These are phyloP conservation scores for Lineus longissimus DNA, from an alignment of 1,140 invertebrate genomes.

Conservation along the genomic window DNA sequence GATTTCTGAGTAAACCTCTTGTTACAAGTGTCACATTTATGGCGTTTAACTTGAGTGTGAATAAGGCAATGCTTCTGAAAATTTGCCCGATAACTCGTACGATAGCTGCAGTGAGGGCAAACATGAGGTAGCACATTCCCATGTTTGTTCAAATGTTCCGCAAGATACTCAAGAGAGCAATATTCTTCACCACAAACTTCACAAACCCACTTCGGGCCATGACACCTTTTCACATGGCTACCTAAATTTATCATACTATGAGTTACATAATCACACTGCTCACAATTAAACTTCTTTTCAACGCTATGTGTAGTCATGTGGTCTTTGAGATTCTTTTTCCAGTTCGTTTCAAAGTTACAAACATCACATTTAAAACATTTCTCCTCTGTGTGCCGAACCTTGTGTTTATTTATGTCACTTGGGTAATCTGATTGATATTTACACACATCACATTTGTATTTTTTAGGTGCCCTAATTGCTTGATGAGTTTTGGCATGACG, in stretches of 20 bases:
- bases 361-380: constrained; percentile 91
- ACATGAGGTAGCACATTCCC: too few relatives aligned
- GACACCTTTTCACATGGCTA: neutral
- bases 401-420: constrained; percentile 55
- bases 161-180: too few relatives aligned
- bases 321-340: constrained; percentile 29
- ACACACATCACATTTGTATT: constrained; percentile 24
- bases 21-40: too few relatives aligned
- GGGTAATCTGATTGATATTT: constrained; percentile 26
- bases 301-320: constrained; percentile 35
- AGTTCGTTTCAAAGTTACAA: constrained; percentile 55
- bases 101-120: too few relatives aligned
- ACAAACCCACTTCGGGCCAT: too few relatives aligned
- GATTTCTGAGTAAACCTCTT: too few relatives aligned
- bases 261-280: constrained; percentile 27
- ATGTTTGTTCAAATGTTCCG: too few relatives aligned
- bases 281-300: constrained; percentile 31
- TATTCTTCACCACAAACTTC: too few relatives aligned
- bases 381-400: constrained; percentile 87
- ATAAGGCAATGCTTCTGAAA: too few relatives aligned
- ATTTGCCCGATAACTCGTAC: too few relatives aligned
- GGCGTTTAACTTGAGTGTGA: too few relatives aligned
- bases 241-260: constrained; percentile 22
- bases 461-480: constrained; percentile 7
- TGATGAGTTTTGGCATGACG: too few relatives aligned